Base-by-base conservation (phyloP, 2,113 vertebrate species). In the Crotalus viridis region DNA sequence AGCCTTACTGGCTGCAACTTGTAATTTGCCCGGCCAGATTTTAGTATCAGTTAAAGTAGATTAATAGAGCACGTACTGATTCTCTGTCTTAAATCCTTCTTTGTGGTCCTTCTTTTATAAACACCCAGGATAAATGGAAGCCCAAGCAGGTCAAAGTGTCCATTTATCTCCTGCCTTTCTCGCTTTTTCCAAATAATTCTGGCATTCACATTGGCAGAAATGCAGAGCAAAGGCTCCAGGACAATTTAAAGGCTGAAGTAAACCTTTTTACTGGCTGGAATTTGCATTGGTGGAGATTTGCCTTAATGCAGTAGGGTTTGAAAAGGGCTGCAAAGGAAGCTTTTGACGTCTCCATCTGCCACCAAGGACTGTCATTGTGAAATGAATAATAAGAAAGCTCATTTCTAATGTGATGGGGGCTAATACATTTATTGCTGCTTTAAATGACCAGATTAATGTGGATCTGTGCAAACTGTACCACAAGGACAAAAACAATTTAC, bases 401-500 rank as follows among this genome's bases (percentile, higher is more conserved):
- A 95, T 94, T 96, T 96, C 90, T 91, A 95, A 93, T 61, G 87
- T 92, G 94, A 93, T 57, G 90, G 69, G 61, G 64, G 5, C 91
- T 94, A 92, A 94, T 55, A 94, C 95, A 96, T 97, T 96, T 96
- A 96, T 95, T 95, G 94, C 88, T 94, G 51, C 89, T 97, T 97
- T 97, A 96, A 97, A 96, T 22, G 57, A 81, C 96, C 92, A 97
- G 96, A 98, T 97, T 97, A 97, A 97, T 96, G 96, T 94, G 94
- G 88, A 91, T 97, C 93, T 95, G 93, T 95, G 95, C 93, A 97
- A 97, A 95, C 93, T 94, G 93, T 96, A 97, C 95, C 89, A 93
- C 96, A 97, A 97, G 97, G 96, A 96, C 96, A 96, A 95, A 98
- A 97, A 93, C 96, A 97, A 97, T 98, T 98, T 97, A 94, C 95